These are phyloP conservation scores for Procambarus virginalis DNA, from an alignment of 1,140 invertebrate species.

Conservation along the genomic window DNA sequence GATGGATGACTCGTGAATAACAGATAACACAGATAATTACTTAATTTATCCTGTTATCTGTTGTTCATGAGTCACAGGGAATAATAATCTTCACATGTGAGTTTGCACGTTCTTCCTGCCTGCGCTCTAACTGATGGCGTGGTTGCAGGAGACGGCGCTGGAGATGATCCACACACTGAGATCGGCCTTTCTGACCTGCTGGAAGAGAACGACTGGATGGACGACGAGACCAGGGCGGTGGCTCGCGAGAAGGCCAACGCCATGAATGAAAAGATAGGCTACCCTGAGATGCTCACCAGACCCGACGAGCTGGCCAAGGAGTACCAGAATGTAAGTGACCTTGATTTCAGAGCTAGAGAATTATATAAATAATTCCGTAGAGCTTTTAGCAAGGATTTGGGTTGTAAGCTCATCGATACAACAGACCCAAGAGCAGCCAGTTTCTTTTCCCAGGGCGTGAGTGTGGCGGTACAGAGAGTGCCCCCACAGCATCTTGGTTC, in stretches of 20 bases:
- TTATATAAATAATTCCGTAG: too few species aligned
- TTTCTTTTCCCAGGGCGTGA: too few species aligned
- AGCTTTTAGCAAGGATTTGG: too few species aligned
- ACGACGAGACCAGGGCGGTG: constrained; percentile 88
- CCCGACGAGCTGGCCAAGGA: constrained; percentile 81
- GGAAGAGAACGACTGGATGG: constrained; percentile 93
- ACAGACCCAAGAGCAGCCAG: too few species aligned
- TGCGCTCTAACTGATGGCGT: not conserved
- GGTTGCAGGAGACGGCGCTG: constrained; percentile 82
- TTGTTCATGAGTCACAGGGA: too few species aligned
- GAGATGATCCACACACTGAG: constrained; percentile 91
- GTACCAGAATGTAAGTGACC: constrained; percentile 79
- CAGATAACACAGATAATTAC: not conserved
- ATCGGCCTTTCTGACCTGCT: constrained; percentile 90
- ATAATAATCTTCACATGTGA: too few species aligned
- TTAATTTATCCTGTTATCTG: not conserved
- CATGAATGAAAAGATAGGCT: constrained; percentile 90
- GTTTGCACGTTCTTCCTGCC: not conserved
- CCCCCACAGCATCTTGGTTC: too few species aligned
- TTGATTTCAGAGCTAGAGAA: too few species aligned
- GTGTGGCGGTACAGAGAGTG: too few species aligned
- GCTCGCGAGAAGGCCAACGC: constrained; percentile 86
- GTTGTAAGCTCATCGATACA: too few species aligned
- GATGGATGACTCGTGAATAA: too few species aligned
- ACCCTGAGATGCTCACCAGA: constrained; percentile 86